These are phyloP conservation scores for Sebastes schlegelii DNA, from an alignment of 2,113 vertebrate species.

Conservation along the genomic window DNA sequence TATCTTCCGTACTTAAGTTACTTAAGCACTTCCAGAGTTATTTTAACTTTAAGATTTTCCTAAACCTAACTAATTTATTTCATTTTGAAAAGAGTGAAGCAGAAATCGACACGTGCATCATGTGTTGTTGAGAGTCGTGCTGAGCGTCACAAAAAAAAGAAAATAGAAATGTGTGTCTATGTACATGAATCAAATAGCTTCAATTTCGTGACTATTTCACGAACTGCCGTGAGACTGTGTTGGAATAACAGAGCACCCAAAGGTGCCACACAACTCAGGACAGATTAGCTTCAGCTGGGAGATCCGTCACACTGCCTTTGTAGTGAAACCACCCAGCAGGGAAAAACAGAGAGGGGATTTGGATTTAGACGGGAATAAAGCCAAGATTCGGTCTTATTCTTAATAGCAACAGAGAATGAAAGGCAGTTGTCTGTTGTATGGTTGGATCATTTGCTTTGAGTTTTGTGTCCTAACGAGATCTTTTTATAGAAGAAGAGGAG, in stretches of 20 bases:
- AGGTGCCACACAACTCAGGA: slow-evolving; percentile 55
- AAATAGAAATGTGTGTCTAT: too few species aligned
- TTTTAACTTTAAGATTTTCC: too few species aligned
- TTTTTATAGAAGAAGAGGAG: slow-evolving; percentile 22
- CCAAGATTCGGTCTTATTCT: slow-evolving; percentile 49
- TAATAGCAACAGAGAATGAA: slow-evolving; percentile 49
- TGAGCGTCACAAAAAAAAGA: too few species aligned
- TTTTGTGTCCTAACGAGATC: slow-evolving; percentile 39
- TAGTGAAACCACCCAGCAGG: slow-evolving; percentile 50
- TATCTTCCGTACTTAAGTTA: too few species aligned
- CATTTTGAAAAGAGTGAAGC: too few species aligned
- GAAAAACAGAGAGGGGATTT: slow-evolving; percentile 57
- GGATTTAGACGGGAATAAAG: slow-evolving; percentile 38
- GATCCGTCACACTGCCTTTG: slow-evolving; percentile 54
- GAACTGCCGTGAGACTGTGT: too few species aligned
- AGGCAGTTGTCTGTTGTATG: slow-evolving; percentile 33
- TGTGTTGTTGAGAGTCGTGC: too few species aligned
- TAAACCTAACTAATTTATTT: too few species aligned
- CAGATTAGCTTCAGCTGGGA: slow-evolving; percentile 53
- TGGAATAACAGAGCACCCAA: slow-evolving; percentile 33
- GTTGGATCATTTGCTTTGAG: slow-evolving; percentile 35
- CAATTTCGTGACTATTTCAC: too few species aligned
- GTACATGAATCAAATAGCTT: too few species aligned
- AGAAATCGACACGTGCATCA: too few species aligned
- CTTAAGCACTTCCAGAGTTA: too few species aligned